Base-by-base conservation (phyloP, 2,888 invertebrate genomes). In the Abrostola tripartita region DNA sequence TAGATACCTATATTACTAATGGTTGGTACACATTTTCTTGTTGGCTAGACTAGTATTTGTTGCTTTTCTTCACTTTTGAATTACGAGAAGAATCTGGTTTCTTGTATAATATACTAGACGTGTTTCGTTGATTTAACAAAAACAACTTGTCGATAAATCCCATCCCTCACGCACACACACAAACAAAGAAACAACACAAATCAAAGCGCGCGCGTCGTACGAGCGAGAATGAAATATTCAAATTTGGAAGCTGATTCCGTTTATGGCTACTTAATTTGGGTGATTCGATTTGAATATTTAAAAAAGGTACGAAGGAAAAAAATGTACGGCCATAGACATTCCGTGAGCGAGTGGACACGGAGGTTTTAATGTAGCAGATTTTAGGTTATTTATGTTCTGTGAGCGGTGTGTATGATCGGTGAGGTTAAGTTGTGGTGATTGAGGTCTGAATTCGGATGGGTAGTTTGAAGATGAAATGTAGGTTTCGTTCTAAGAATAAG, bases 241-340 rank as follows among this genome's bases (percentile, higher is more conserved):
- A 94, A 94, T 94, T 94, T 93, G 93, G 94, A 93, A 94, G 94
- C 94, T 92, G 94, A 94, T 94, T 94, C 90, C 94, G 92, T 94
- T 94, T 94, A 94, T 94, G 93, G 94, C 93, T 94, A 94, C 94
- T 94, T 94, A 94, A 94, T 94, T 94, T 94, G 94, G 94, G 92
- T 93, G 94, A 93, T 94, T 94, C 93, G 93, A 94, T 93, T 94
- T 93, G 92, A 94, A 94, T 93, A 79, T 91, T 90, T 90, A 89
- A 90, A 92, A 91, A 92, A 90, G 88, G 84, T 86, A 86, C 86
- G 82, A 83, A 78, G 71, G 80, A 85, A 86, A 89, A 90, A 88
- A 88, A 83, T 81, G 84, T 85, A 84, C 83, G 85, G 83, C 85
- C 88, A 88, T 88, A 91, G 87, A 90, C 92, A 93, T 93, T 93